Percentiles rank a stretch among this genome's conserved stretches.
These are phyloP conservation scores for Saccopteryx leptura DNA, from an alignment of 2,113 vertebrate species.

Conservation along the genomic window DNA sequence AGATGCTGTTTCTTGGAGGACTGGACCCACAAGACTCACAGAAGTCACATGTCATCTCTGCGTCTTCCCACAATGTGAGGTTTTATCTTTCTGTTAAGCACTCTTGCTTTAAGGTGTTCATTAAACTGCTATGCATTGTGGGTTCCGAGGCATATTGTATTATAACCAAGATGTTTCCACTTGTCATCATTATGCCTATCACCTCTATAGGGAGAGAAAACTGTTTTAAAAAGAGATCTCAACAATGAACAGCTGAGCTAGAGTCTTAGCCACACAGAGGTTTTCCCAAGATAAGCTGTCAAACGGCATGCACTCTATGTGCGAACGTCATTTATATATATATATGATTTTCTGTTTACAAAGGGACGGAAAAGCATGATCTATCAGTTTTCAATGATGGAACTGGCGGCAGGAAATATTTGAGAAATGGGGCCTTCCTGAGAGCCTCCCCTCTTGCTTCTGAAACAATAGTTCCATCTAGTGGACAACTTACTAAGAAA, in stretches of 20 bases:
- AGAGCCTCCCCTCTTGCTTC: constrained; percentile 50
- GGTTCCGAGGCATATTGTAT: constrained; percentile 74
- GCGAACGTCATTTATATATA: background rate
- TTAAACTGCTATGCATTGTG: background rate
- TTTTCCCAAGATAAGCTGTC: background rate
- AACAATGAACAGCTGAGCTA: background rate
- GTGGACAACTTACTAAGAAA: constrained; percentile 75
- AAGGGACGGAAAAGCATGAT: background rate
- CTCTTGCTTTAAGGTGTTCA: constrained; percentile 55
- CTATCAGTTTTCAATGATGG: background rate
- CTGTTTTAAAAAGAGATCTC: constrained; percentile 32
- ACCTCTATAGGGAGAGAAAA: background rate
- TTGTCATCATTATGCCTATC: constrained; percentile 36
- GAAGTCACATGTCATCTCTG: constrained; percentile 57
- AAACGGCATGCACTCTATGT: constrained; percentile 63
- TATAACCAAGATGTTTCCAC: constrained; percentile 65
- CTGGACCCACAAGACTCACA: constrained; percentile 55
- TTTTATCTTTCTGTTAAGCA: constrained; percentile 62
- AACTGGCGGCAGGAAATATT: background rate
- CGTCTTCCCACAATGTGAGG: constrained; percentile 70
- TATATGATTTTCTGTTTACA: background rate
- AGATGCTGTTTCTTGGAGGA: background rate
- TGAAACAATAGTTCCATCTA: constrained; percentile 89
- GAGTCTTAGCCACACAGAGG: constrained; percentile 47
- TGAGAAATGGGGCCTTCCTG: background rate